These are phyloP conservation scores for Agriopis leucophaearia DNA, from an alignment of 2,888 invertebrate species.

Conservation along the genomic window DNA sequence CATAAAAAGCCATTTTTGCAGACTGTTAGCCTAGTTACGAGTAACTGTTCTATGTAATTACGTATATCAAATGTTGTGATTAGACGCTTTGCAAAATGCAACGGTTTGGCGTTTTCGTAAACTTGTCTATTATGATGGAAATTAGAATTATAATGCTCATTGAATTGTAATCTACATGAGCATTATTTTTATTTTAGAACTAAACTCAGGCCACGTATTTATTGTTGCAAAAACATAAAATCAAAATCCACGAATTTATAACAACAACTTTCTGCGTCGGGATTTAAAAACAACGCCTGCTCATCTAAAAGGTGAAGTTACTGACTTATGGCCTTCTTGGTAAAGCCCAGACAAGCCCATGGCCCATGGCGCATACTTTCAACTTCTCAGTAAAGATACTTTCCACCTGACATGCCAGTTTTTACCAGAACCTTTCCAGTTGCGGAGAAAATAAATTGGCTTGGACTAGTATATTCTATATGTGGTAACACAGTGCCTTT, in stretches of 20 bases:
- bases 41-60: conserved; percentile 38
- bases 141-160: too few species aligned
- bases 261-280: too few species aligned
- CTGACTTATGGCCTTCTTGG: background rate
- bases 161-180: conserved; percentile 7
- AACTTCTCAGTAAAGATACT: background rate
- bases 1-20: conserved; percentile 39
- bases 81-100: conserved; percentile 30
- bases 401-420: conserved; percentile 18
- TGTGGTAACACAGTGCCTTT: background rate
- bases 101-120: conserved; percentile 22
- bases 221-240: too few species aligned
- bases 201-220: background rate
- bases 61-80: conserved; percentile 36
- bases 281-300: too few species aligned
- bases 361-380: conserved; percentile 4
- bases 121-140: conserved; percentile 4
- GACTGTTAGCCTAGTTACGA: conserved; percentile 36
- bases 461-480: conserved; percentile 1
- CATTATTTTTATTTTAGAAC: too few species aligned
- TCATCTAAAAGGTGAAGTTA: too few species aligned
- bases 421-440: conserved; percentile 12
- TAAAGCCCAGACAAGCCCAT: too few species aligned
- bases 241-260: too few species aligned
- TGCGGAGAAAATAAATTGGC: conserved; percentile 13